Conservation (phyloP, 1,140 invertebrate genomes). For the Eriosoma lanigerum region DNA sequence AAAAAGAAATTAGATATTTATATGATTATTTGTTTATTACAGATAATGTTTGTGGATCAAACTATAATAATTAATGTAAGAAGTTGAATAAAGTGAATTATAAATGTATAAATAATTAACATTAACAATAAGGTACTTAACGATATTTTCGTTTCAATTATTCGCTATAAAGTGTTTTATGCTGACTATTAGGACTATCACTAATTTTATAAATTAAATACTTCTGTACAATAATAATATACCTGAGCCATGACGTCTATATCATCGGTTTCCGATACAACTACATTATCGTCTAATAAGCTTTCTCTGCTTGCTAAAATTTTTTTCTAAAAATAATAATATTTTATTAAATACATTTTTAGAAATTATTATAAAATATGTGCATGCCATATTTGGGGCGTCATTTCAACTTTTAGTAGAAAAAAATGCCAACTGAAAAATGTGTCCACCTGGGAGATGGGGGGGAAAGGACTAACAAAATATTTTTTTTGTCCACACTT, state of each 20-base stretch:
- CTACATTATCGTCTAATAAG: constrained; percentile 69
- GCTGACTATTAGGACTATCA: too few relatives aligned
- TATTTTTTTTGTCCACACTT: too few relatives aligned
- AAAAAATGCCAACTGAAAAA: too few relatives aligned
- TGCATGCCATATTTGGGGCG: too few relatives aligned
- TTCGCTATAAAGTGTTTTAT: too few relatives aligned
- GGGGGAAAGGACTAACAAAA: too few relatives aligned
- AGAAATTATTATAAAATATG: background rate
- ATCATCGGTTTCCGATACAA: constrained; percentile 69
- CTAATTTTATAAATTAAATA: background rate
- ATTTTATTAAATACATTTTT: background rate
- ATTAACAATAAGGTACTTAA: too few relatives aligned
- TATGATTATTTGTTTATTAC: background rate
- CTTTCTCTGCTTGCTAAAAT: constrained; percentile 75
- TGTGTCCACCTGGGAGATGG: too few relatives aligned
- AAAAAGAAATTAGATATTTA: background rate
- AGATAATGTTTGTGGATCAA: background rate
- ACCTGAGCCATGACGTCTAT: constrained; percentile 75
- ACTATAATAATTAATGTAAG: background rate
- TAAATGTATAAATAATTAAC: too few relatives aligned
- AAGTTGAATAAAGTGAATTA: background rate
- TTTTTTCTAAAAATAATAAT: constrained; percentile 58
- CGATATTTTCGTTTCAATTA: too few relatives aligned
- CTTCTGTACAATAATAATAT: constrained; percentile 33
- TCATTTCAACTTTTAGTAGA: too few relatives aligned